Conservation (phyloP, 2,888 invertebrate species). For the Coelinius sp. region DNA sequence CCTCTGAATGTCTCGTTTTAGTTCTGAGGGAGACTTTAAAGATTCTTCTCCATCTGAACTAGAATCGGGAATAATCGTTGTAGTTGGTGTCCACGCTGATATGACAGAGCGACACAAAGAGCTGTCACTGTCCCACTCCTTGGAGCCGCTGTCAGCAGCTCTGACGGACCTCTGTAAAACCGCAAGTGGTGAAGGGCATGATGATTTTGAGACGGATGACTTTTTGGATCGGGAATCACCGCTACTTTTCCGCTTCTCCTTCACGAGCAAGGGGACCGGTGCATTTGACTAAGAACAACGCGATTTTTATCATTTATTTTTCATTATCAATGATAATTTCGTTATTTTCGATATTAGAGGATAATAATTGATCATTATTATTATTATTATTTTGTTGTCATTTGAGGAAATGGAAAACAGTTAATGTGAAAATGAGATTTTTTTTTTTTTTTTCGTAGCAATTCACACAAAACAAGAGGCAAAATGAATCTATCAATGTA, state of each 20-base stretch:
- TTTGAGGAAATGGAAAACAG: too few relatives aligned
- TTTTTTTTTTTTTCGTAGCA: too few relatives aligned
- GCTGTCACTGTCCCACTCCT: neutral
- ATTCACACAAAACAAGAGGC: too few relatives aligned
- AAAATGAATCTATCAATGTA: too few relatives aligned
- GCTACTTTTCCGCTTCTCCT: neutral
- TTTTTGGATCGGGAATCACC: neutral
- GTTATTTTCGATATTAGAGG: too few relatives aligned
- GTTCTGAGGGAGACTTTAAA: neutral
- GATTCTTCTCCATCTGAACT: neutral
- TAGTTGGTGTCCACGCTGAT: neutral
- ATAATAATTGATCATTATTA: too few relatives aligned
- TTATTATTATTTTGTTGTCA: too few relatives aligned
- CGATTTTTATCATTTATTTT: neutral
- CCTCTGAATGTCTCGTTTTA: neutral
- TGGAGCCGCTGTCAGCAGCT: neutral
- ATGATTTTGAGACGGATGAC: neutral
- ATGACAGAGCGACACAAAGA: neutral
- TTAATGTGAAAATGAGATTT: too few relatives aligned
- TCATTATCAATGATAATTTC: neutral
- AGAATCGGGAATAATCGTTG: neutral
- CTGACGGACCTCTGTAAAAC: neutral
- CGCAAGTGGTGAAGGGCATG: neutral
- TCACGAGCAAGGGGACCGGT: neutral
- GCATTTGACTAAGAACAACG: slow-evolving; percentile 6